phyloP scores from a whole-genome alignment of 2,113 vertebrate genomes.

The Microcebus ravelobensis region DNA sequence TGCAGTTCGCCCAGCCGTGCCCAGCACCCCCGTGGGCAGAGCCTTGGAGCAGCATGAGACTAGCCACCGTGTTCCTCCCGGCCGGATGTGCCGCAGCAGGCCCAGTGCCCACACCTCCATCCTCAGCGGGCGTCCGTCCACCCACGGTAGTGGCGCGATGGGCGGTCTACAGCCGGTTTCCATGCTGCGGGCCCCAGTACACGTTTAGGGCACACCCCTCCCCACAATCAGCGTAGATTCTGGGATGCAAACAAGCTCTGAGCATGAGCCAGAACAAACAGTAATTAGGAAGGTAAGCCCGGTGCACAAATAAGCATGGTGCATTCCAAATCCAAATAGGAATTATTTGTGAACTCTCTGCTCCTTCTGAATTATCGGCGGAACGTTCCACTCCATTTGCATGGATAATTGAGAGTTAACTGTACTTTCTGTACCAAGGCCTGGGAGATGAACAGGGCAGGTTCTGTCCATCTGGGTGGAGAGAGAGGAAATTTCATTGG shows the following conservation, averaged over 20 bases:
- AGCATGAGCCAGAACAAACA: conserved; percentile 47
- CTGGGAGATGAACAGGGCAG: background rate
- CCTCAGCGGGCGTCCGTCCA: background rate
- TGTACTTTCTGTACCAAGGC: background rate
- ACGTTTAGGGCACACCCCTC: background rate
- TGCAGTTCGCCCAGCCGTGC: accelerated
- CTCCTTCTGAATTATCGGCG: conserved; percentile 14
- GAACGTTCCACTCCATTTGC: conserved; percentile 52
- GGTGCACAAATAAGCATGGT: background rate
- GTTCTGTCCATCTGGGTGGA: accelerated
- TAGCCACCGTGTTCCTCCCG: accelerated
- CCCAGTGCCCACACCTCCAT: accelerated
- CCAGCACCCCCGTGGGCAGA: background rate
- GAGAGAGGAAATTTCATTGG: too few relatives aligned
- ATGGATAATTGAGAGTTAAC: conserved; percentile 47
- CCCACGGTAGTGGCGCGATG: background rate
- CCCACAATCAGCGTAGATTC: background rate
- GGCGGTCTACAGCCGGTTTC: background rate
- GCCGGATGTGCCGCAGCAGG: background rate
- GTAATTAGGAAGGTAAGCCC: conserved; percentile 52
- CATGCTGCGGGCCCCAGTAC: accelerated
- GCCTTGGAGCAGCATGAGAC: background rate
- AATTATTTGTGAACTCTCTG: conserved; percentile 18
- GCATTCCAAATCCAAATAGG: conserved; percentile 39
- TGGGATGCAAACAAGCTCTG: background rate